Percentiles rank a stretch among this genome's conserved stretches.
Conservation (phyloP, 2,113 vertebrate genomes). For the Cynoglossus semilaevis region DNA sequence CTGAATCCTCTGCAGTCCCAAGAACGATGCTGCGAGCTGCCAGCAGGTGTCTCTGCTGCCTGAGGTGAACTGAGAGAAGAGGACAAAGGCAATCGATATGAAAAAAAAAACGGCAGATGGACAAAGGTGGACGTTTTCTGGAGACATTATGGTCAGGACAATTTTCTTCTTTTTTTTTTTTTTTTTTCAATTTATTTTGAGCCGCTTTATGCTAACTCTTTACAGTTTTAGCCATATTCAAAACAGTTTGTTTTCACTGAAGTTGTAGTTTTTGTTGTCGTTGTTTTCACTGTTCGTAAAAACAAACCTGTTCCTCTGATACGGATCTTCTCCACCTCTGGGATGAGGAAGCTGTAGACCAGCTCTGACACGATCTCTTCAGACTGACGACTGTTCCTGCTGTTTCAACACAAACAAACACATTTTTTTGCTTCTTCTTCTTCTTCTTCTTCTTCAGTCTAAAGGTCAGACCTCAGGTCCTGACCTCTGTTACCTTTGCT, state of each 20-base stretch:
- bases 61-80: constrained; percentile 77
- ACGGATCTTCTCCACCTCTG: constrained; percentile 82
- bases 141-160: no score
- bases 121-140: not conserved
- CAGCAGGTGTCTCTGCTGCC: constrained; percentile 82
- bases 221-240: not conserved
- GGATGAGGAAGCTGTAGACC: constrained; percentile 91
- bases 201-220: not conserved
- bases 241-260: no score
- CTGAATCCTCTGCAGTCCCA: constrained; percentile 21
- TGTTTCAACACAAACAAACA: constrained; percentile 61
- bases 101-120: not conserved
- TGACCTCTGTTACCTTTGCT: constrained; percentile 79
- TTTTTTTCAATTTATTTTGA: no score
- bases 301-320: constrained; percentile 84
- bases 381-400: constrained; percentile 81
- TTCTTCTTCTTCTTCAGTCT: no score
- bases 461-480: no score
- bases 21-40: constrained; percentile 83
- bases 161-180: not conserved
- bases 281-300: not conserved
- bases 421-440: no score
- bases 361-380: constrained; percentile 93
- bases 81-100: not conserved
- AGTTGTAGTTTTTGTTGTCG: no score